Conservation (phyloP, 2,797 vertebrate species). For the Acrossocheilus wenchowensis region DNA sequence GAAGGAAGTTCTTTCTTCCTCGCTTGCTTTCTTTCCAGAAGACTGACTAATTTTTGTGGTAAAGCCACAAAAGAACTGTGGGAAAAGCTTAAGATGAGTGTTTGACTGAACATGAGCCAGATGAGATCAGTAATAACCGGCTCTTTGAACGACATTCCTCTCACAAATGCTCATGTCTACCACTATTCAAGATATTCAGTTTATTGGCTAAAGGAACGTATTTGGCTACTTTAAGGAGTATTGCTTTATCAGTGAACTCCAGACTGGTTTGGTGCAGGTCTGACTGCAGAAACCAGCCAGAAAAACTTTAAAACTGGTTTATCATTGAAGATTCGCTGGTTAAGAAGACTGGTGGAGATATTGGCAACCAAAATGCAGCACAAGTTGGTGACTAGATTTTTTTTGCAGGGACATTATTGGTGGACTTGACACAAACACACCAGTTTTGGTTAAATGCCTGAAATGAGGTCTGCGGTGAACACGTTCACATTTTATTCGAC, state of each 20-base stretch:
- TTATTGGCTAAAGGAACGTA: not conserved
- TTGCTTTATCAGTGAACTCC: not conserved
- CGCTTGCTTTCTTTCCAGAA: not conserved
- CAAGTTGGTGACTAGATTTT: not conserved
- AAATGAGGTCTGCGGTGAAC: not conserved
- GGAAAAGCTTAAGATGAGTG: slow-evolving; percentile 10
- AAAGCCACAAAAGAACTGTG: not conserved
- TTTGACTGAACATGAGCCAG: slow-evolving; percentile 1
- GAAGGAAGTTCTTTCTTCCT: slow-evolving; percentile 8
- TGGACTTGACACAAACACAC: not conserved
- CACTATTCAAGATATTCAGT: not conserved
- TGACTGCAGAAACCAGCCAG: not conserved
- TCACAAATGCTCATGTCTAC: not conserved
- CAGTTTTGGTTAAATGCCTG: not conserved
- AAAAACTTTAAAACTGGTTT: not conserved
- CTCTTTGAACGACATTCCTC: not conserved
- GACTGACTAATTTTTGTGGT: slow-evolving; percentile 1
- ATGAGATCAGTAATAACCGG: not conserved
- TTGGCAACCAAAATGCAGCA: not conserved
- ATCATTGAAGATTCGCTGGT: not conserved
- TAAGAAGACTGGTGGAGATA: not conserved
- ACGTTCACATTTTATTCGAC: not conserved
- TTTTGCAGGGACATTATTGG: not conserved
- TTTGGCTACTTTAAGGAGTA: not conserved
- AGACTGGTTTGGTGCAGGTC: not conserved